Evolutionary conservation across 2,888 invertebrate genomes (phyloP), one percentile per base, ranked within the genome.

Genomic region (Neria commutata): DNA sequence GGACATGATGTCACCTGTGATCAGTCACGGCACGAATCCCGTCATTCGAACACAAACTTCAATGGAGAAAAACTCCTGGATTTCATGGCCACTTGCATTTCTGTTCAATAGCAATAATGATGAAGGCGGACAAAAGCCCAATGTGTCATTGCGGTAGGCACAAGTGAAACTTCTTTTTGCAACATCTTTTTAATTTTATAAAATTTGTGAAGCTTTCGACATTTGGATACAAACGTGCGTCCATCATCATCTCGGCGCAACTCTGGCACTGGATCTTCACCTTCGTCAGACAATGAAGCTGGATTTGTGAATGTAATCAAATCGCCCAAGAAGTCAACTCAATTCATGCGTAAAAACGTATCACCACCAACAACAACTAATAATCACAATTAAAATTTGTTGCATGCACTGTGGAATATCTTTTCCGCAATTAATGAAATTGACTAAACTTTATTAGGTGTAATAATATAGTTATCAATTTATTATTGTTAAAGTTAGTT

Each of bases 31-130:
- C 63, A 68, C 61, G 45, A 78, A 78, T 55, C 82, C 82, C 0
- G 77, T 74, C n/a, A 82, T 82, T 67, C 77, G 81, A 45, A 79
- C 78, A 11, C 80, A 82, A 63, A 73, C 74, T 34, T 72, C 75
- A 17, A 73, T 71, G 26, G 89, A 89, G 75, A 86, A 88, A 42
- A 76, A 73, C 17, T 91, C 94, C 0, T 95, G 94, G 94, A 94
- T 95, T 74, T 94, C 94, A 78, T 94, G 94, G 94, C 95, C 95
- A 3, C 83, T 95, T 60, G 94, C 92, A 8, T 92, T 94, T 79
- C 86, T 95, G 72, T 91, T 94, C 81, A 92, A 92, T 79, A 74
- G 75, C 37, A 72, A 65, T 61, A 90, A 90, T 68, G 89, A 88
- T 56, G 88, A 90, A 66, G 85, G 87, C 34, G 80, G 84, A 40